These are phyloP conservation scores for Dolichoris vasculosae DNA, from an alignment of 1,140 invertebrate species.

Conservation along the genomic window DNA sequence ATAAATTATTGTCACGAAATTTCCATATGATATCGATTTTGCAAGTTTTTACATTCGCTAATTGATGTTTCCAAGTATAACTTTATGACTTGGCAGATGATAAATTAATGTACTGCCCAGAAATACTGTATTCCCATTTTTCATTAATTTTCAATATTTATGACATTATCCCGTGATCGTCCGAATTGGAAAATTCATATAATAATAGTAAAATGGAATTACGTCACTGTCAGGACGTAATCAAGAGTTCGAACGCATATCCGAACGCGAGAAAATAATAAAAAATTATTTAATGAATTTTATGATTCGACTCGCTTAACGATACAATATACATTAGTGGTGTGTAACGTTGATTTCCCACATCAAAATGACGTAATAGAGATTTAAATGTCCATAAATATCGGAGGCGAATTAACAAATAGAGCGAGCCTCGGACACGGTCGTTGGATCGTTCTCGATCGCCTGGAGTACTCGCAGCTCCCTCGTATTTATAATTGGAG, in stretches of 20 bases:
- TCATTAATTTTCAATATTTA: slow-evolving; percentile 51
- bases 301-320: slow-evolving; percentile 24
- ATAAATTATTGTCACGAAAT: slow-evolving; percentile 46
- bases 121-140: slow-evolving; percentile 47
- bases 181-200: slow-evolving; percentile 43
- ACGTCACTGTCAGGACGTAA: slow-evolving; percentile 36
- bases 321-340: neutral
- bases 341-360: neutral
- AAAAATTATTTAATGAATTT: slow-evolving; percentile 39
- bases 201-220: slow-evolving; percentile 48
- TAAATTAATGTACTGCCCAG: slow-evolving; percentile 43
- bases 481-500: neutral
- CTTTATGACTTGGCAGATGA: slow-evolving; percentile 42
- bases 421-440: slow-evolving; percentile 51
- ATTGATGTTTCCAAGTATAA: slow-evolving; percentile 52
- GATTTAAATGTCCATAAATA: slow-evolving; percentile 25
- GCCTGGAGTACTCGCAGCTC: neutral
- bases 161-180: slow-evolving; percentile 42
- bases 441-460: no score
- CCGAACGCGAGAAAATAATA: slow-evolving; percentile 17
- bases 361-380: slow-evolving; percentile 1
- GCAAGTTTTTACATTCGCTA: slow-evolving; percentile 47
- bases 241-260: neutral
- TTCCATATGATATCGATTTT: slow-evolving; percentile 42
- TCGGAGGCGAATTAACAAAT: neutral